These are phyloP conservation scores for Phaonia tiefii DNA, from an alignment of 2,888 invertebrate genomes.

Conservation along the genomic window DNA sequence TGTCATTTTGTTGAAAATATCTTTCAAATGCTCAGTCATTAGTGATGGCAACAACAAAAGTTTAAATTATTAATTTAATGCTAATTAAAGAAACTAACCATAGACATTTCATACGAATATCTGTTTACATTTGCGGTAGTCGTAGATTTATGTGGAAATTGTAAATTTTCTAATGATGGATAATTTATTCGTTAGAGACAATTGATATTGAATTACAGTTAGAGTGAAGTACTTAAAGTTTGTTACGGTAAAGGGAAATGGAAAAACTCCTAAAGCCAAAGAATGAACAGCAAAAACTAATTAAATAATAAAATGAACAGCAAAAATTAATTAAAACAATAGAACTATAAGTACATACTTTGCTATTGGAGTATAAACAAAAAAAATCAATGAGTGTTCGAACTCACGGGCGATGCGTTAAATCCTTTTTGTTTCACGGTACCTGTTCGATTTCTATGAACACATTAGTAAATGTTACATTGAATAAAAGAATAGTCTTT, in stretches of 20 bases:
- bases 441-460: no score
- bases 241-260: not conserved
- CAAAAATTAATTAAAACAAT: no score
- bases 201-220: no score
- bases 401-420: no score
- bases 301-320: no score
- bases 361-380: no score
- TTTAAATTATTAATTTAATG: slow-evolving; percentile 4
- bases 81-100: slow-evolving; percentile 27
- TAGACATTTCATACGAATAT: not conserved
- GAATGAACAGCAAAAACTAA: not conserved
- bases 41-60: not conserved
- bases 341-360: no score
- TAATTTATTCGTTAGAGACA: not conserved
- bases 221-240: not conserved
- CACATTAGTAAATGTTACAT: no score
- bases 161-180: slow-evolving; percentile 12
- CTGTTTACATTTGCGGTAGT: not conserved
- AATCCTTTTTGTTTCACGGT: no score
- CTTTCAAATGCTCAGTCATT: slow-evolving; percentile 45
- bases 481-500: no score
- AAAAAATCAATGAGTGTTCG: no score
- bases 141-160: not conserved
- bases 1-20: slow-evolving; percentile 24
- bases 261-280: not conserved